Evolutionary conservation across 2,113 vertebrate species (phyloP), one percentile per base, ranked within the genome.

Genomic region (Henicopernis longicauda): DNA sequence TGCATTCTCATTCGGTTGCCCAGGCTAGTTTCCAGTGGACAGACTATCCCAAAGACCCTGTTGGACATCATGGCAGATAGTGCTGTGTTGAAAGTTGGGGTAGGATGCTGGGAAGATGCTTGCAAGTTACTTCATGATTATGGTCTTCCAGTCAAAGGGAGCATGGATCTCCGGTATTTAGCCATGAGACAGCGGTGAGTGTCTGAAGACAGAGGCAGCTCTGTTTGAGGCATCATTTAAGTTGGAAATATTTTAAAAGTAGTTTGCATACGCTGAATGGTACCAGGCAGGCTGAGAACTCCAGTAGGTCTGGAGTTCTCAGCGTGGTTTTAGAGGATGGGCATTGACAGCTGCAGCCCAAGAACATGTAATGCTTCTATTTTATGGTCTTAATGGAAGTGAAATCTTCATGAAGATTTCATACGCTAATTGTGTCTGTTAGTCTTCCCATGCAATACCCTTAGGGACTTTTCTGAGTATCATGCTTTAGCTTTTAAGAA

Each of bases 51-150:
- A 6, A 98, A 98, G 89, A 98, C 98, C 3, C 91, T 99, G 21
- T 20, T 98, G 93, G 97, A 99, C 58, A 96, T 99, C 50, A 98
- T 99, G 78, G 96, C 98, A 76, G 98, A 99, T 92, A 94, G 97
- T 7, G 91, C 79, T 63, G 88, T 99, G 45, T 93, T 99, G 65
- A 99, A 99, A 95, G 99, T 99, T 8, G 99, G 99, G 10, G 99
- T 99, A 22, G 99, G 99, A 16, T 99, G 99, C 96, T 99, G 98
- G 55, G 99, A 99, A 97, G 99, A 99, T 44, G 98, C 99, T 79
- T 98, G 97, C 93, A 99, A 98, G 8, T 97, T 99, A 71, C 97
- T 98, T 16, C 98, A 98, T 17, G 99, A 99, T 96, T 99, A 99
- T 19, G 98, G 98, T 26, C 95, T 99, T 83, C 29, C 98, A 13